Evolutionary conservation across 37 sponge, comb jelly and placozoan species (phyloP), one percentile per base, ranked within the genome.

Genomic region (Theonella swinhoei): DNA sequence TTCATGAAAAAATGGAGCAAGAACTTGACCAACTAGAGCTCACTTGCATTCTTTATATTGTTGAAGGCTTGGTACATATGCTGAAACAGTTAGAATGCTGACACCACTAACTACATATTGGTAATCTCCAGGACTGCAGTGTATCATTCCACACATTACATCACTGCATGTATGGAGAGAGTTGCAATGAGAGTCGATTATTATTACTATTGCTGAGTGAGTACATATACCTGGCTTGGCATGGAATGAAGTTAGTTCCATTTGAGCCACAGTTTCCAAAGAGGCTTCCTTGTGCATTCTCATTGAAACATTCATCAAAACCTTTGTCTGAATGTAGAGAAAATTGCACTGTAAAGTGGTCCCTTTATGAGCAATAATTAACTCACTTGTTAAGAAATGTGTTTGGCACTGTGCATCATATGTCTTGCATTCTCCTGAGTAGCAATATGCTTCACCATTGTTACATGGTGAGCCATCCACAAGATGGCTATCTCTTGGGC

Each of bases 181-280:
- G n/a, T n/a, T n/a, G n/a, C n/a, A n/a, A n/a, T n/a, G n/a, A n/a
- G n/a, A n/a, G n/a, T n/a, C n/a, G n/a, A n/a, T n/a, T n/a, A n/a
- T n/a, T n/a, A n/a, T n/a, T n/a, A n/a, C n/a, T n/a, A n/a, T n/a
- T n/a, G n/a, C n/a, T n/a, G n/a, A n/a, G n/a, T 25, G 17, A 64
- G 24, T 19, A 66, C 23, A 88, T 72, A 7, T 68, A 88, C 88
- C 28, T 34, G 26, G 82, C 0, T 33, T 64, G 2, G 70, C 88
- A 88, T 41, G 78, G 24, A 19, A 70, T 28, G 69, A 38, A 88
- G 2, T 54, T 9, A 17, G 62, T 22, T 17, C 80, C 23, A 36
- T 42, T 68, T 7, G 62, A 68, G 30, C 80, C 85, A 74, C 90
- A 90, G 62, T 90, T 84, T 19, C 90, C 90, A 75, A 80, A 80